Evolutionary conservation across 2,888 invertebrate genomes (phyloP), one percentile per base, ranked within the genome.

Genomic region (Apodemia hepburni): DNA sequence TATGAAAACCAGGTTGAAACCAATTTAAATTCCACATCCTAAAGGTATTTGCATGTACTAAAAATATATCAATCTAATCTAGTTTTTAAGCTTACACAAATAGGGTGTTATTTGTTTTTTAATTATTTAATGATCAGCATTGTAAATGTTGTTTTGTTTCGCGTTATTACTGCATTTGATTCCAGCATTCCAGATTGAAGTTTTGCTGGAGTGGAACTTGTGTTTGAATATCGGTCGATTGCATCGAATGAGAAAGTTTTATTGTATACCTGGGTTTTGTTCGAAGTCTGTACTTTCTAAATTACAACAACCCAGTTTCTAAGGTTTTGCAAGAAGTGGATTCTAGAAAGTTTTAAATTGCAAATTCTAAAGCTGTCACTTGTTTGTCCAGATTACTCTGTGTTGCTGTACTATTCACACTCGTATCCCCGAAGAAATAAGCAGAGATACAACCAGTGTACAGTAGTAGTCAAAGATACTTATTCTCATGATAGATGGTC

Each of bases 1-100:
- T 35, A 35, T 18, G 58, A 22, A 33, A 54, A 64, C 47, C 49
- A 51, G 61, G 60, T 61, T 59, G 59, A 54, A 62, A 64, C 58
- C 62, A 64, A 64, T 67, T 67, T 64, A 63, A 65, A 62, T 67
- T 65, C 62, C 61, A 65, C 62, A 62, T 67, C 61, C 65, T 57
- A 54, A 35, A 54, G 59, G 58, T 59, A 58, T 65, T 51, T 35
- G 49, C 42, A 58, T 18, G 45, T 59, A 18, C 49, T 8, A 27
- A 58, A 64, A 64, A 47, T 51, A 47, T 18, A 12, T 9, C 51
- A 33, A 58, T 27, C 18, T n/a, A 64, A 64, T 58, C 59, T 59
- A 49, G 29, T 22, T 38, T 65, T 62, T 65, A 60, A 33, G 2
- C 2, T 8, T 7, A 9, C 57, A 22, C 17, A 18, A 42, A 59